A percentile compares a stretch with the other conserved stretches of the same genome.
Evolutionary conservation across 2,888 invertebrate species (phyloP).

Genomic region (Leuctra nigra): DNA sequence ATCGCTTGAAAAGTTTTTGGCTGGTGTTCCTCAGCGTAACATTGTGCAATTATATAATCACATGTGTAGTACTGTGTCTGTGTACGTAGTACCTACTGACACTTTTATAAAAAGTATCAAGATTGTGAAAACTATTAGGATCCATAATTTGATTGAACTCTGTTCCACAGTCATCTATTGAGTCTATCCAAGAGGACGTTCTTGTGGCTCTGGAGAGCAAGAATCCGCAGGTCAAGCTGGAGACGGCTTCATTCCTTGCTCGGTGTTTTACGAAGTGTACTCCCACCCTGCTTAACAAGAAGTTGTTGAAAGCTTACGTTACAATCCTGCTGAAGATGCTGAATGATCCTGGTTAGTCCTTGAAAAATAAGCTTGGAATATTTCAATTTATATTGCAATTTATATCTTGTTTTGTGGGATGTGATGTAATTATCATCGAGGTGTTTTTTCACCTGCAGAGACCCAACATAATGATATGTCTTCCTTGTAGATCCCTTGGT

Average conservation of each 20-base stretch:
- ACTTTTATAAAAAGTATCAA: no score
- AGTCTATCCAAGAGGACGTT: slow-evolving; percentile 79
- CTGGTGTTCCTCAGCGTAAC: no score
- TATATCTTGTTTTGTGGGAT: not conserved
- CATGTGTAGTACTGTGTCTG: no score
- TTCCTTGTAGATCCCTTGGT: slow-evolving; percentile 69
- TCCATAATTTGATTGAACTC: no score
- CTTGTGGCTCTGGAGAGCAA: slow-evolving; percentile 82
- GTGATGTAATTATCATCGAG: no score
- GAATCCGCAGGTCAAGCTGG: slow-evolving; percentile 84
- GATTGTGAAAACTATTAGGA: no score
- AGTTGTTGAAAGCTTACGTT: slow-evolving; percentile 76
- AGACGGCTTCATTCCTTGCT: slow-evolving; percentile 77
- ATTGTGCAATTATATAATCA: no score
- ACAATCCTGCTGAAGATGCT: slow-evolving; percentile 69
- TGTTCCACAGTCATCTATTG: slow-evolving; percentile 77
- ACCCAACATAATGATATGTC: not conserved
- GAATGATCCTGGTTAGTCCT: slow-evolving; percentile 58
- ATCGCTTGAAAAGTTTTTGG: no score
- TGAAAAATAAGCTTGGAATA: not conserved
- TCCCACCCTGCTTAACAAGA: slow-evolving; percentile 78
- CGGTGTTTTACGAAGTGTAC: slow-evolving; percentile 77
- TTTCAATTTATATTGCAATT: not conserved
- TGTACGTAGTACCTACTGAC: no score
- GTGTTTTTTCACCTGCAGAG: not conserved